A percentile compares a stretch with the other conserved stretches of the same genome.
Evolutionary conservation across 2,113 vertebrate genomes (phyloP).

Genomic region (Trichomycterus rosablanca): DNA sequence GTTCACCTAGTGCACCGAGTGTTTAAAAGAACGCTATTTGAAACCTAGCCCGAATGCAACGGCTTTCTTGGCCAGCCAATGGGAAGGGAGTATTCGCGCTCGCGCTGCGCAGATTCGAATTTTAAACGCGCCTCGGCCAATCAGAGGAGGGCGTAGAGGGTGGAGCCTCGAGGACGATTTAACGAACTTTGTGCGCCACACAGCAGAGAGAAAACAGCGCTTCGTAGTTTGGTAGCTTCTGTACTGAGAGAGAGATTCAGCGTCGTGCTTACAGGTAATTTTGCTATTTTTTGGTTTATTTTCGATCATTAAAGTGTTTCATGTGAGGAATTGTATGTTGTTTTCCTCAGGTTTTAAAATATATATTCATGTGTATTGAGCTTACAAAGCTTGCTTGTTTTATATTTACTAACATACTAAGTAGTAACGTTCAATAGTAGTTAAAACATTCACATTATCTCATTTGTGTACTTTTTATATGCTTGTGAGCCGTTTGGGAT

Average conservation of each 20-base stretch:
- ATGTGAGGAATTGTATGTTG: no score
- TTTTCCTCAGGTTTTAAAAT: neutral
- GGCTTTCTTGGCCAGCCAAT: neutral
- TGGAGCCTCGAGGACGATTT: slow-evolving; percentile 46
- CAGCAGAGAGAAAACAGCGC: slow-evolving; percentile 60
- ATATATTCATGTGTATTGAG: no score
- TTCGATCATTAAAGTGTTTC: neutral
- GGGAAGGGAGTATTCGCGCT: accelerated
- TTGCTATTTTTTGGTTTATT: neutral
- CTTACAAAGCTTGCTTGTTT: no score
- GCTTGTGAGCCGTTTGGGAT: no score
- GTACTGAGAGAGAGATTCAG: slow-evolving; percentile 34
- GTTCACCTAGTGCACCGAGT: neutral
- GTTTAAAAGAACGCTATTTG: neutral
- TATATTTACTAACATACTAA: no score
- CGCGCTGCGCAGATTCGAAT: slow-evolving; percentile 43
- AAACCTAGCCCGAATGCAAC: neutral
- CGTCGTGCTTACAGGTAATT: slow-evolving; percentile 51
- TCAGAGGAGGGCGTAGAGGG: slow-evolving; percentile 41
- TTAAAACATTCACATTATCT: no score
- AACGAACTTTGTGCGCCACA: slow-evolving; percentile 58
- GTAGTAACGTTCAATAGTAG: no score
- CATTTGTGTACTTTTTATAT: no score
- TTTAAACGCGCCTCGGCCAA: slow-evolving; percentile 44
- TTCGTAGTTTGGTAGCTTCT: slow-evolving; percentile 38